Percentiles rank a stretch among this genome's conserved stretches.
These are phyloP conservation scores for Tadarida brasiliensis DNA, from an alignment of 2,797 vertebrate species.

Conservation along the genomic window DNA sequence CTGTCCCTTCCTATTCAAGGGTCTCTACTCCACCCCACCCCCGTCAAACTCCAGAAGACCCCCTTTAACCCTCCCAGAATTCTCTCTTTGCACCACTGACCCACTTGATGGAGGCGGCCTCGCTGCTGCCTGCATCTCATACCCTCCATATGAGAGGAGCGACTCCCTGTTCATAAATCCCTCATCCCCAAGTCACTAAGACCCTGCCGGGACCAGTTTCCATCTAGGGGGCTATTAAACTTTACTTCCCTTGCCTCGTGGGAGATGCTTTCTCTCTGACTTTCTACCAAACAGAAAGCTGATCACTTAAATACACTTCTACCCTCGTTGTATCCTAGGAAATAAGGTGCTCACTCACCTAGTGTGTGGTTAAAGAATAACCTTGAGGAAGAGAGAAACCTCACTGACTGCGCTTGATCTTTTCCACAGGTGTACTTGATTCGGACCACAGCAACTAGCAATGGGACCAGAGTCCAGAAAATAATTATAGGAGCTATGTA, in stretches of 20 bases:
- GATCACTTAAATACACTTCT: neutral
- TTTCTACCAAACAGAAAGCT: neutral
- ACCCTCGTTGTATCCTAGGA: neutral
- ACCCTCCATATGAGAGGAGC: neutral
- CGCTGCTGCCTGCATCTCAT: neutral
- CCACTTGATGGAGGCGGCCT: neutral
- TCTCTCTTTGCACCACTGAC: neutral
- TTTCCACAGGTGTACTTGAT: neutral
- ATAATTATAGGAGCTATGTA: neutral
- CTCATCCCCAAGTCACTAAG: neutral
- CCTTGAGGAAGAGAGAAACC: neutral
- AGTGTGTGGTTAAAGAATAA: constrained; percentile 32
- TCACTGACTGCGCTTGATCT: neutral
- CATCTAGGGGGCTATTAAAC: neutral
- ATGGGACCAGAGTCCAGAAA: neutral
- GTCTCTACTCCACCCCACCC: neutral
- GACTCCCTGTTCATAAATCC: neutral
- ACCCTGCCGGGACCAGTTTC: neutral
- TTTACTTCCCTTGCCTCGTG: neutral
- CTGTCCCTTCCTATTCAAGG: neutral
- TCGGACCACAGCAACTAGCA: neutral
- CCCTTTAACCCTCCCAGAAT: neutral
- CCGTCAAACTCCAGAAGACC: neutral
- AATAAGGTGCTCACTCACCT: neutral
- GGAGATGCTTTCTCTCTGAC: constrained; percentile 12